Conservation (phyloP, 2,797 vertebrate genomes). For the Martes flavigula region DNA sequence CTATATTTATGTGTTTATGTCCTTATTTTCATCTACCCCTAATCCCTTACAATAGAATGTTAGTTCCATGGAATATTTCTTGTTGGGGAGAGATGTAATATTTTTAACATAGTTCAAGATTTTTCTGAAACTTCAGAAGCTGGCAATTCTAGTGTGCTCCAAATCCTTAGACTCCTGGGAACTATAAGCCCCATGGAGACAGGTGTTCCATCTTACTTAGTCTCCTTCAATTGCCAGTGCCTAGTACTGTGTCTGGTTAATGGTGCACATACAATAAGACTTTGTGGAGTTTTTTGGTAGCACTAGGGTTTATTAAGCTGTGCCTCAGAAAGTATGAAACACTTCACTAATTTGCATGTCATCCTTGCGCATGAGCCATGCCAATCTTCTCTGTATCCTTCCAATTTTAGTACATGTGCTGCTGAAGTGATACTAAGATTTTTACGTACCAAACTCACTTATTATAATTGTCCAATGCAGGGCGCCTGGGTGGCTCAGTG, state of each 20-base stretch:
- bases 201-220: neutral
- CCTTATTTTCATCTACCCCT: neutral
- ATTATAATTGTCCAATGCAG: neutral
- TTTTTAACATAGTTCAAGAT: neutral
- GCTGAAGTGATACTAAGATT: neutral
- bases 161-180: neutral
- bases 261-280: neutral
- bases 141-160: neutral
- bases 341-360: neutral
- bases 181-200: neutral
- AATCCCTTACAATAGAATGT: neutral
- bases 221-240: neutral
- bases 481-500: too few species aligned
- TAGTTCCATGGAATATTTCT: neutral
- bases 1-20: neutral
- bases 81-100: neutral
- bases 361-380: neutral
- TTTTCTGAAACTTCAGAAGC: neutral
- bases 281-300: neutral
- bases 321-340: neutral
- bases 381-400: neutral
- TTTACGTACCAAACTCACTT: neutral
- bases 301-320: neutral
- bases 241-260: neutral
- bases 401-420: neutral